Conservation (phyloP, 2,797 vertebrate species). For the Sebastes kiyomatsui region DNA sequence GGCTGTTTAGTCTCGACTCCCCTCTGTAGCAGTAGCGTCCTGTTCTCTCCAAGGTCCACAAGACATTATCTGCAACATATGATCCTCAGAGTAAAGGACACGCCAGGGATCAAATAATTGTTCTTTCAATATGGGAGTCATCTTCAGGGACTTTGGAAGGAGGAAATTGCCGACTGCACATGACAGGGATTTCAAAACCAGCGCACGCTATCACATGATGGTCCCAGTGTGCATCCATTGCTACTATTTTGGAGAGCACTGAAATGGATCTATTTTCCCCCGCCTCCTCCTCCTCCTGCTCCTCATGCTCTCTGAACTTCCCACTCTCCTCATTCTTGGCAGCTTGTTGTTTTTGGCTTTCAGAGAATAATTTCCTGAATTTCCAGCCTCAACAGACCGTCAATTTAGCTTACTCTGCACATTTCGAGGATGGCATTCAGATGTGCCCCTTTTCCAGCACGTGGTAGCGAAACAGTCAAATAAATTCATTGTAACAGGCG, state of each 20-base stretch:
- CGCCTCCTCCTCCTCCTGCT: constrained; percentile 33
- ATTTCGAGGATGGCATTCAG: constrained; percentile 58
- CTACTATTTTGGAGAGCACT: constrained; percentile 66
- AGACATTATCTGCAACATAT: constrained; percentile 41
- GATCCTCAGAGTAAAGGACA: constrained; percentile 43
- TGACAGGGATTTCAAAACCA: constrained; percentile 44
- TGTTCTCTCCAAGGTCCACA: constrained; percentile 1
- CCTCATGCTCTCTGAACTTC: constrained; percentile 50
- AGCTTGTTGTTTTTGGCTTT: constrained; percentile 79
- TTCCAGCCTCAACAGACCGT: constrained; percentile 45
- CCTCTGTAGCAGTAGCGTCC: constrained; percentile 5
- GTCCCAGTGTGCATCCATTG: constrained; percentile 43
- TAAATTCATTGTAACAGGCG: constrained; percentile 1
- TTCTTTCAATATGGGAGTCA: constrained; percentile 59
- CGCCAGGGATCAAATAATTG: constrained; percentile 65
- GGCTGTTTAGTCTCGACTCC: not conserved
- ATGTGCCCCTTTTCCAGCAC: constrained; percentile 37
- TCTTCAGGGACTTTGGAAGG: constrained; percentile 58
- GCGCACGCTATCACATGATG: constrained; percentile 42
- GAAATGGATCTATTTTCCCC: constrained; percentile 54
- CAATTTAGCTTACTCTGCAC: constrained; percentile 63
- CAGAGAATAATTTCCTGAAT: constrained; percentile 75
- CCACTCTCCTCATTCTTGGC: constrained; percentile 51
- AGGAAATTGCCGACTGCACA: constrained; percentile 64
- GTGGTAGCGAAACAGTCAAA: constrained; percentile 19